Evolutionary conservation across 2,888 invertebrate species (phyloP).

Genomic region (Julus scanicus): DNA sequence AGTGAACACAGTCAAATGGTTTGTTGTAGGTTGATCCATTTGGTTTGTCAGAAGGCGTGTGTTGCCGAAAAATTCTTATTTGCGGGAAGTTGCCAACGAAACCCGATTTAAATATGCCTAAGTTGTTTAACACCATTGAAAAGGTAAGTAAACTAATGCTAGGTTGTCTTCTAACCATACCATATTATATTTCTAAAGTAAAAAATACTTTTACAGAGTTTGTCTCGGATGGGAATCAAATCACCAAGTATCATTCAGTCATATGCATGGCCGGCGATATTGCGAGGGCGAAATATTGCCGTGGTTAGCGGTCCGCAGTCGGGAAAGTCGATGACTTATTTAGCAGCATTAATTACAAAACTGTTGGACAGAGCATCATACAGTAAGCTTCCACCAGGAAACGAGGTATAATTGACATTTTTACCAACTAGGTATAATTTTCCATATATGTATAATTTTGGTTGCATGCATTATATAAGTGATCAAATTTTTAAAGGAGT

Average conservation of each 20-base stretch:
- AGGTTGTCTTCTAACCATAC: neutral
- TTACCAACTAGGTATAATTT: neutral
- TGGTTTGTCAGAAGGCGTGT: neutral
- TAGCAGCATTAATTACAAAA: constrained; percentile 70
- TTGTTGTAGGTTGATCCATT: constrained; percentile 41
- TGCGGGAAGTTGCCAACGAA: neutral
- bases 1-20: neutral
- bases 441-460: no score
- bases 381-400: neutral
- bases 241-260: constrained; percentile 70
- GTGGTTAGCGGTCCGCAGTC: constrained; percentile 72
- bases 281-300: constrained; percentile 74
- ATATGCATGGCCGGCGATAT: constrained; percentile 77
- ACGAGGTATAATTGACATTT: constrained; percentile 43
- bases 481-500: no score
- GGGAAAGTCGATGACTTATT: constrained; percentile 79
- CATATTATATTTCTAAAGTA: neutral
- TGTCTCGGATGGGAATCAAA: constrained; percentile 1
- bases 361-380: neutral
- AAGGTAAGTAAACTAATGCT: neutral
- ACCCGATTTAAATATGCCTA: neutral
- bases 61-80: constrained; percentile 7
- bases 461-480: no score
- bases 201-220: constrained; percentile 29
- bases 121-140: neutral